These are phyloP conservation scores for Coregonus clupeaformis DNA, from an alignment of 2,113 vertebrate genomes.

Conservation along the genomic window DNA sequence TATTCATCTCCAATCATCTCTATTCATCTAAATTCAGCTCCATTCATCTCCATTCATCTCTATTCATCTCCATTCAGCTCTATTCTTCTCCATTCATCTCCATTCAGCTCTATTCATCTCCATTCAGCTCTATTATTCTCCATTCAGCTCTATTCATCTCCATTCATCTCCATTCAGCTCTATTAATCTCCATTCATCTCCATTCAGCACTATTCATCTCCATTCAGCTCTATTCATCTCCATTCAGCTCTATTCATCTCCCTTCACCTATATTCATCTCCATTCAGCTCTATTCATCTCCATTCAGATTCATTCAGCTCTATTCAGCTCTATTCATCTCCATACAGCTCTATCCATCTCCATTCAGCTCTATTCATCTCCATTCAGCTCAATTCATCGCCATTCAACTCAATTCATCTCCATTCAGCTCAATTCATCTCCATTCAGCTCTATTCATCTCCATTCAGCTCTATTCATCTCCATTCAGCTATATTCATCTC, in stretches of 20 bases:
- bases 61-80: neutral
- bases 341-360: neutral
- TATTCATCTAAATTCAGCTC: too few relatives aligned
- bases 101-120: neutral
- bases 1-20: too few relatives aligned
- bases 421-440: neutral
- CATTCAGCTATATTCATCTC: neutral
- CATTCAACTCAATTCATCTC: neutral
- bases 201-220: too few relatives aligned
- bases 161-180: fast-evolving
- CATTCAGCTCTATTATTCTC: too few relatives aligned
- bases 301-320: neutral
- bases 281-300: neutral
- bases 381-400: neutral
- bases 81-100: neutral
- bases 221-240: neutral
- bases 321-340: neutral
- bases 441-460: neutral
- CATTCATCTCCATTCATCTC: neutral
- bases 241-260: neutral
- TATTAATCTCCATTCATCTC: neutral
- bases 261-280: too few relatives aligned
- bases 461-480: neutral
- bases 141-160: neutral
- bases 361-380: neutral